Base-by-base conservation (phyloP, 1,140 invertebrate species). In the Diachasma alloeum region DNA sequence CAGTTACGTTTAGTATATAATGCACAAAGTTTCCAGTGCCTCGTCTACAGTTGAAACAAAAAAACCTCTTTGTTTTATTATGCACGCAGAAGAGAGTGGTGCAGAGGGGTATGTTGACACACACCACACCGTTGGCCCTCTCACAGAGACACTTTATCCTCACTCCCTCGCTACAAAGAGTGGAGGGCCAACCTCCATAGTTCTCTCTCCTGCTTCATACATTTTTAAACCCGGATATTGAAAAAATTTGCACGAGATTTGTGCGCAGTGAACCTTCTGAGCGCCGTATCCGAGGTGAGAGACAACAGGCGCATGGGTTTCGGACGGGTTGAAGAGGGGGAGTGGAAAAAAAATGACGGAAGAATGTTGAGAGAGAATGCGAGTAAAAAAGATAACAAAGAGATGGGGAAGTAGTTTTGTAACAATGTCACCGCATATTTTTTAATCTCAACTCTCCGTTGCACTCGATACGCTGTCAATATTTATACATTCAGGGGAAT, bases 231-330 rank as follows among this genome's bases (percentile, higher is more conserved):
- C 36, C 56, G 48, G 70, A 74, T 76, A 79, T 79, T 79, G 78
- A 73, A 76, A 76, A 79, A 79, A 79, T 76, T 79, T 79, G 67
- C 78, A 76, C 72, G 70, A 71, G 59, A 73, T 77, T 67, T 56
- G 24, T 76, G 48, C 31, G 48, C 44, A 37, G 36, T 19, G 22
- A 59, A 53, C 26, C 71, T 53, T 73, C 56, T 17, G 17, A 10
- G 24, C 22, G 17, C 44, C 44, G 19, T 4, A 11, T 31, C 53
- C 19, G 17, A 44, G 48, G 26, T 59, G 22, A 73, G 11, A 63
- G 19, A 63, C 19, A 63, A 63, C 11, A 26, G 19, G 19, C n/a
- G 19, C n/a, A 24, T 44, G 70, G 37, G 19, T 22, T 22, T 37
- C 13, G 24, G 13, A 9, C 17, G 19, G 1, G 13, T 68, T 37